A percentile compares a stretch with the other conserved stretches of the same genome.
Evolutionary conservation across 1,140 invertebrate genomes (phyloP).

Genomic region (Sitobion miscanthi): DNA sequence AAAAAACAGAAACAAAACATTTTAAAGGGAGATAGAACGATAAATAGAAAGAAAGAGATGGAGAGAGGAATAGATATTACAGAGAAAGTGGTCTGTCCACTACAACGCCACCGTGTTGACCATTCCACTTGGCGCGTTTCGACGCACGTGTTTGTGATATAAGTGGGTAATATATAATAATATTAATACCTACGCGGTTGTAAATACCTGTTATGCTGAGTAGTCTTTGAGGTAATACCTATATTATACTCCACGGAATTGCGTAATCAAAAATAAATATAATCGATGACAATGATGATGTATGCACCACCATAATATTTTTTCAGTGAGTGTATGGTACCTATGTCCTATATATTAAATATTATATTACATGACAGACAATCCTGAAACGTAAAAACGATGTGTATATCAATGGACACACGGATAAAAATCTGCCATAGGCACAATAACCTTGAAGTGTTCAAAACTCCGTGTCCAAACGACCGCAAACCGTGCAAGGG

Average conservation of each 20-base stretch:
- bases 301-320: neutral
- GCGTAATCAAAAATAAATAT: neutral
- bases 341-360: neutral
- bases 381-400: neutral
- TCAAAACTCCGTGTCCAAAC: conserved; percentile 35
- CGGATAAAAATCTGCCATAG: neutral
- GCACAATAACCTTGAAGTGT: conserved; percentile 28
- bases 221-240: neutral
- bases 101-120: neutral
- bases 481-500: conserved; percentile 15
- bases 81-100: conserved; percentile 45
- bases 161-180: neutral
- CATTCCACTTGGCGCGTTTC: neutral
- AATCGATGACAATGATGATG: neutral
- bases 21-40: neutral
- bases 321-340: neutral
- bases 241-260: neutral
- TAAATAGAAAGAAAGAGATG: neutral
- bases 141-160: neutral
- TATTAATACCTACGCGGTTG: neutral
- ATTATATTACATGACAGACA: neutral
- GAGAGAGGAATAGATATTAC: neutral
- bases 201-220: neutral
- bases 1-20: conserved; percentile 5
- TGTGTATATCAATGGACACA: neutral